Conservation (phyloP, 2,797 vertebrate species). For the Squalus acanthias region DNA sequence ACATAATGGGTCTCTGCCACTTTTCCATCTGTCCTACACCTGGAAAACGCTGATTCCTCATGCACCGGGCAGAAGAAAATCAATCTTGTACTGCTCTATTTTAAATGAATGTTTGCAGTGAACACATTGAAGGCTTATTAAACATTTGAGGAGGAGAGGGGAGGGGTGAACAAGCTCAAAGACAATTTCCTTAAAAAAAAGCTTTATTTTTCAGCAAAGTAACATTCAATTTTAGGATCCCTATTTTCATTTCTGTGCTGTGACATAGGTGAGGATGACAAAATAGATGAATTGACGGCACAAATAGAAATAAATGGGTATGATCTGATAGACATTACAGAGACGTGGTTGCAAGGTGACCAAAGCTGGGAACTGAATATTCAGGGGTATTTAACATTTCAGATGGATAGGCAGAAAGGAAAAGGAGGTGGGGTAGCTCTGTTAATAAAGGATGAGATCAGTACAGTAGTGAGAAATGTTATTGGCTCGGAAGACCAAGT, state of each 20-base stretch:
- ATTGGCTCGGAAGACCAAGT: too few species aligned
- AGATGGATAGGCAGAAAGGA: too few species aligned
- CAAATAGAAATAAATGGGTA: too few species aligned
- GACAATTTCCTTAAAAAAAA: background rate
- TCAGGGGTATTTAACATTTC: too few species aligned
- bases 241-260: background rate
- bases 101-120: background rate
- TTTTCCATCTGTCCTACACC: background rate
- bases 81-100: background rate
- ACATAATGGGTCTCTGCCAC: background rate
- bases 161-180: background rate
- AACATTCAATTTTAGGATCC: background rate
- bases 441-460: too few species aligned
- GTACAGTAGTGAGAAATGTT: too few species aligned
- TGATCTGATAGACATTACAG: too few species aligned
- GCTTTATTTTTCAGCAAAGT: background rate
- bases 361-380: too few species aligned
- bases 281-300: too few species aligned
- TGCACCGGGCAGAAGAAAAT: background rate
- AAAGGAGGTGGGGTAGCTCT: too few species aligned
- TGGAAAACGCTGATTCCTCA: background rate
- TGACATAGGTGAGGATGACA: background rate
- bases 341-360: too few species aligned
- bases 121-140: background rate
- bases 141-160: background rate